Conservation (phyloP, 1,140 invertebrate genomes). For the Gonioctena quinquepunctata region DNA sequence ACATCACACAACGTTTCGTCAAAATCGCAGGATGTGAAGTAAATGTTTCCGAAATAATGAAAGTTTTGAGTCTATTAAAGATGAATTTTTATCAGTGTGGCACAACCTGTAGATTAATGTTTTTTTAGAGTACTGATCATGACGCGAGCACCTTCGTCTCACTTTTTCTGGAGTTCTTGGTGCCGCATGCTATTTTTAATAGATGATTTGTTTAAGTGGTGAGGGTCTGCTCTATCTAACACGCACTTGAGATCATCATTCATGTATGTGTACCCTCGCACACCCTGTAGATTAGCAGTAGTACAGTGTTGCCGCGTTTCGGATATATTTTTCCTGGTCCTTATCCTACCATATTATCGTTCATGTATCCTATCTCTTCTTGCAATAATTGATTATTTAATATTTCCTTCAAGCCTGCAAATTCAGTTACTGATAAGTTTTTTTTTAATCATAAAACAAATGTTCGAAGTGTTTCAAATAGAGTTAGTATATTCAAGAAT, state of each 20-base stretch:
- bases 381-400: too few relatives aligned
- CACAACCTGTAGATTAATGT: not conserved
- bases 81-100: not conserved
- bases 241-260: constrained; percentile 20
- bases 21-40: too few relatives aligned
- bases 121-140: not conserved
- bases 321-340: not conserved
- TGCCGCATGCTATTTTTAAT: constrained; percentile 23
- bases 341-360: not conserved
- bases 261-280: constrained; percentile 38
- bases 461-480: too few relatives aligned
- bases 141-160: constrained; percentile 35
- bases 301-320: constrained; percentile 25
- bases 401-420: too few relatives aligned
- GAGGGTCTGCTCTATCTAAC: constrained; percentile 24
- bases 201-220: constrained; percentile 15
- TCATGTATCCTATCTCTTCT: too few relatives aligned
- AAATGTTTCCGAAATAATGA: too few relatives aligned
- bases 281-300: constrained; percentile 38
- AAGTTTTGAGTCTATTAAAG: too few relatives aligned
- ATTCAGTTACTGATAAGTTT: too few relatives aligned
- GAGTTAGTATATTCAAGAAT: too few relatives aligned
- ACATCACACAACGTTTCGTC: too few relatives aligned
- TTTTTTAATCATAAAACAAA: too few relatives aligned
- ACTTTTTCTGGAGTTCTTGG: constrained; percentile 20